These are phyloP conservation scores for Pomacea canaliculata DNA, from an alignment of 2,888 invertebrate genomes.

Conservation along the genomic window DNA sequence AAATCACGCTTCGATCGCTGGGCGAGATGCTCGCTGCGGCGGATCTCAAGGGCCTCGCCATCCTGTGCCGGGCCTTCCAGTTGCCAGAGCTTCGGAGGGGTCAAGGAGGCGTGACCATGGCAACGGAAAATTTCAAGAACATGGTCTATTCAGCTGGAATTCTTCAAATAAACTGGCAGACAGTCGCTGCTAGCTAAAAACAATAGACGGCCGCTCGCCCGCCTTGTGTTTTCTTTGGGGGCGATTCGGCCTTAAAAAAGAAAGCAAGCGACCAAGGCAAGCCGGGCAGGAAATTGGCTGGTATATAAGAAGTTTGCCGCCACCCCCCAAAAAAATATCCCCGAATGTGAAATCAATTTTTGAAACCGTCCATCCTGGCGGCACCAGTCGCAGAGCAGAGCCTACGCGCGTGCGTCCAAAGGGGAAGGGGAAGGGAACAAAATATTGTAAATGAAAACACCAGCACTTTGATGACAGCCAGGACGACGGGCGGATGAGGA, in stretches of 20 bases:
- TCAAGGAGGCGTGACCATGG: conserved; percentile 23
- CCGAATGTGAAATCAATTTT: conserved; percentile 3
- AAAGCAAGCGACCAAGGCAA: background rate
- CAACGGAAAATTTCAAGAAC: conserved; percentile 21
- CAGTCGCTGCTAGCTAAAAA: conserved; percentile 21
- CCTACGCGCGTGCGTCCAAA: background rate
- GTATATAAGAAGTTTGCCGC: conserved; percentile 5
- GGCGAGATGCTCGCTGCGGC: background rate
- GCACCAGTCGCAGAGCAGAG: background rate
- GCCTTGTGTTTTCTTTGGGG: background rate
- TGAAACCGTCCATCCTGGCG: too few relatives aligned
- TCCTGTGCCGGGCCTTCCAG: background rate
- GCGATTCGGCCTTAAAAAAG: too few relatives aligned
- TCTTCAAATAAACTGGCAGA: conserved; percentile 27
- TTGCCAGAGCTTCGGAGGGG: conserved; percentile 10
- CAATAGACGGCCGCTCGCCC: conserved; percentile 7
- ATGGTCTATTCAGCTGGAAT: conserved; percentile 25
- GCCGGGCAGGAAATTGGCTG: background rate
- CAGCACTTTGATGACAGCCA: background rate
- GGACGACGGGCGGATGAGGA: too few relatives aligned
- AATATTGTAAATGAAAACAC: conserved; percentile 2
- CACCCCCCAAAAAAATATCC: background rate
- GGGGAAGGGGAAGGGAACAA: background rate
- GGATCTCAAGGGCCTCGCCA: background rate
- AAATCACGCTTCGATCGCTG: conserved; percentile 4